Evolutionary conservation across 2,888 invertebrate genomes (phyloP), one percentile per base, ranked within the genome.

Genomic region (Drosophila paramelanica): DNA sequence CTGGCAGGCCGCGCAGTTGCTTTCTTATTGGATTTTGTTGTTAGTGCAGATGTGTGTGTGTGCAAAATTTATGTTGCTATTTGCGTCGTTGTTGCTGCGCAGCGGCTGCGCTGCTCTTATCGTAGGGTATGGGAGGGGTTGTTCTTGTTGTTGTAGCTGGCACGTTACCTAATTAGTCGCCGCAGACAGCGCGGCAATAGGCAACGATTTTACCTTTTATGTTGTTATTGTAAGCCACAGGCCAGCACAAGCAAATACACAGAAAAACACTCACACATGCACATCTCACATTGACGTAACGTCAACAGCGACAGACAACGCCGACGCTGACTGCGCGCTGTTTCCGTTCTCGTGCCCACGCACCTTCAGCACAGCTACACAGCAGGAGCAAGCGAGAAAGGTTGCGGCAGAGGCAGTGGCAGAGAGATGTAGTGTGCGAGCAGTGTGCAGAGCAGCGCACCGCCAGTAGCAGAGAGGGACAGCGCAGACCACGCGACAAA

Each of bases 171-270:
- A 89, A 89, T 91, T 90, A 91, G 90, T 79, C 77, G 90, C 73
- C 77, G 76, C 80, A 91, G 90, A 90, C 91, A 91, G 82, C 90
- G 89, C 91, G 91, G 88, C 90, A 89, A 60, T 76, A 80, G 71
- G 70, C 82, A 86, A 71, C 80, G 88, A 72, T 88, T 85, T 83
- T 89, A 89, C 88, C 83, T 88, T 83, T 88, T 79, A 52, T 68
- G 86, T 77, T 81, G 62, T 66, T 84, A 67, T 77, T 78, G 73
- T 61, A 67, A 81, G 58, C 73, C 52, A 70, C 25, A 65, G 47
- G 69, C 58, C 56, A 59, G 64, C 53, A 74, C 75, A 83, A 53
- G 77, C 73, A 73, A 36, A 57, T 23, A 67, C 13, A 17, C 14
- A 36, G 36, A 50, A 45, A 25, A 57, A 53, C 33, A 67, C 33